Percentiles rank a stretch among this genome's conserved stretches.
Evolutionary conservation across 2,113 vertebrate genomes (phyloP).

Genomic region (Epinephelus moara): DNA sequence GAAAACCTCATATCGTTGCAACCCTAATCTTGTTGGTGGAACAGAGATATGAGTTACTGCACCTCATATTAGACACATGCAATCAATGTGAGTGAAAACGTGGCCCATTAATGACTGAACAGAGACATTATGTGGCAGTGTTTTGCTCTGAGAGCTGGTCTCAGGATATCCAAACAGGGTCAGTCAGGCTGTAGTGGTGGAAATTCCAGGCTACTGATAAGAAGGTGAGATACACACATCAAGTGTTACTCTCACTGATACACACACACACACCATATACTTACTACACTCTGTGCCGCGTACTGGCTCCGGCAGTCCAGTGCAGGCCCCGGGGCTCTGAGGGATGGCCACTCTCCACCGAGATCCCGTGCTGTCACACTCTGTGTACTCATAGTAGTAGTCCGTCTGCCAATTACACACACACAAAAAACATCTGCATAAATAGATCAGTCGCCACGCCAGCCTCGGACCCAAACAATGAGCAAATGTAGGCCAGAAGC

Average conservation of each 20-base stretch:
- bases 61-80: too few species aligned
- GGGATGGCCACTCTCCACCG: conserved; percentile 98
- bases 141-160: conserved; percentile 19
- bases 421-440: conserved; percentile 25
- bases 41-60: too few species aligned
- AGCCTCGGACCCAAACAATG: conserved; percentile 18
- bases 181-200: conserved; percentile 33
- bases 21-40: too few species aligned
- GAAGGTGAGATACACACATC: conserved; percentile 27
- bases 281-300: conserved; percentile 97
- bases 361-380: conserved; percentile 95
- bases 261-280: conserved; percentile 71
- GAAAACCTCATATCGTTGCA: too few species aligned
- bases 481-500: conserved; percentile 16
- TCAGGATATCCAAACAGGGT: conserved; percentile 26
- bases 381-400: conserved; percentile 98
- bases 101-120: background rate
- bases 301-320: conserved; percentile 93
- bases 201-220: conserved; percentile 62
- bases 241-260: background rate
- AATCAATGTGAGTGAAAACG: background rate
- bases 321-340: conserved; percentile 86
- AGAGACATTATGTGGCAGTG: background rate
- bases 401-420: conserved; percentile 85
- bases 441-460: conserved; percentile 10